Base-by-base conservation (phyloP, 2,888 invertebrate species). In the Nephrocerus scutellatus region DNA sequence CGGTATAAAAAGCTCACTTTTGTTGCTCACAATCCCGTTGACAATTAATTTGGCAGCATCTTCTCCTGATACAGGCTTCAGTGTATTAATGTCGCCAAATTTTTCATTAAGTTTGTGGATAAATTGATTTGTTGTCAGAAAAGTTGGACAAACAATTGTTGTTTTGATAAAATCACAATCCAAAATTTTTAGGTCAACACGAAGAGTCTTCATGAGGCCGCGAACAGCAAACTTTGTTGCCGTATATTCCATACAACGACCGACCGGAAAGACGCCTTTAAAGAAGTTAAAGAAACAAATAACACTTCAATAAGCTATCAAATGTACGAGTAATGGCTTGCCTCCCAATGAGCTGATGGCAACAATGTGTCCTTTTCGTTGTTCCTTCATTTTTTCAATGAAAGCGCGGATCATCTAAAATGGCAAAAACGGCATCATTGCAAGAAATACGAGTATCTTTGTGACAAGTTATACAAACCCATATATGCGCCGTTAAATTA, bases 401-500 rank as follows among this genome's bases (percentile, higher is more conserved):
- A 70, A 70, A 2, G 59, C 51, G 10, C 57, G 48, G 9, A 62
- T 52, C 4, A 61, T 66, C 70, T 70, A 38, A 13, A 20, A 31
- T 19, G n/a, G n/a, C n/a, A n/a, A n/a, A n/a, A n/a, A n/a, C n/a
- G n/a, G n/a, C n/a, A n/a, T n/a, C n/a, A n/a, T n/a, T n/a, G n/a
- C n/a, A n/a, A n/a, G n/a, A n/a, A n/a, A n/a, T n/a, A n/a, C n/a
- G n/a, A n/a, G n/a, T n/a, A n/a, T n/a, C n/a, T n/a, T n/a, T n/a
- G n/a, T n/a, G n/a, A n/a, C n/a, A n/a, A n/a, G n/a, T n/a, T n/a
- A n/a, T 2, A 34, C 53, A 53, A 38, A 71, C 71, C 66, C 61
- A 68, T 40, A 69, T 60, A 19, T 70, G 63, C 2, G 66, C 51
- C n/a, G 57, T 48, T 6, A 70, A 46, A 41, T 71, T 71, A 3